Evolutionary conservation across 2,113 vertebrate species (phyloP), one percentile per base, ranked within the genome.

Genomic region (Aegithalos caudatus): DNA sequence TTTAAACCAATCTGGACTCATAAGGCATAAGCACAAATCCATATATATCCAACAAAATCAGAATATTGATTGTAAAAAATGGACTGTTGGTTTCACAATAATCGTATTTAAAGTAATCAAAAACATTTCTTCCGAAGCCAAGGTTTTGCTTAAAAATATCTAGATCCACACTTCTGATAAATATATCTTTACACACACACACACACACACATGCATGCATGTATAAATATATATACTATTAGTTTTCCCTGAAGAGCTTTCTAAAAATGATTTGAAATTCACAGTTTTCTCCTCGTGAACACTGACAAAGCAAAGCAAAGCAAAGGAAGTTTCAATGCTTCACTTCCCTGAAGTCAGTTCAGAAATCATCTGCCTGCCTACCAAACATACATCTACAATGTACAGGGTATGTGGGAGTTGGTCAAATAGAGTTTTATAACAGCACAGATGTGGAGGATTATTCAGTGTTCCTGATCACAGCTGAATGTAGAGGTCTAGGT

Each of bases 171-270:
- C 4, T 64, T 51, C 10, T 38, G 2, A 18, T 28, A 21, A 4
- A 4, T 47, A 35, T 27, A 3, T 50, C 2, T 29, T 33, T 38
- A 8, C 4, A 31, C 6, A 22, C 7, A 48, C 0, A 47, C n/a
- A n/a, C n/a, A n/a, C n/a, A n/a, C n/a, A n/a, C n/a, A n/a, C n/a
- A n/a, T n/a, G n/a, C n/a, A n/a, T n/a, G n/a, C n/a, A n/a, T n/a
- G n/a, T n/a, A n/a, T n/a, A n/a, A n/a, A 18, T 5, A 40, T 12
- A 33, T 13, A 42, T 3, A 35, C 1, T 17, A 35, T 24, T 40
- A 47, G 1, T 22, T 1, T 25, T 57, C 17, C 8, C 18, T 62
- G 19, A 73, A 44, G 6, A 40, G 27, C 58, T 88, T 69, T 88
- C 25, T 76, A 73, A 88, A 56, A 4, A 7, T 45, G 18, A 60